Evolutionary conservation across 2,113 vertebrate species (phyloP), one percentile per base, ranked within the genome.

Genomic region (Pristiophorus japonicus): DNA sequence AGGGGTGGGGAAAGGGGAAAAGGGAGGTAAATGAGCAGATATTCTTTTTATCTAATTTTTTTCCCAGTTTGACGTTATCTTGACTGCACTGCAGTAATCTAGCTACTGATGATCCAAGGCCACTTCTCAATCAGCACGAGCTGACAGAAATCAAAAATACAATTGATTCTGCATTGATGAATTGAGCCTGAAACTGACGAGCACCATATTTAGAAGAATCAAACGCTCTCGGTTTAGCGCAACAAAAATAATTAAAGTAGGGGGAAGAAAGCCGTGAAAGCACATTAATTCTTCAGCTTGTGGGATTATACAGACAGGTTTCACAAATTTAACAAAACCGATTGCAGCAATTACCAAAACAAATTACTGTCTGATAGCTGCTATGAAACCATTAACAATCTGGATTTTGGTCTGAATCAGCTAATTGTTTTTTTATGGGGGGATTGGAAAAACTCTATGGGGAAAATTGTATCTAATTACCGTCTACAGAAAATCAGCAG

Each of bases 401-500:
- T 94, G 93, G 93, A 94, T 94, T 94, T 94, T 94, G 66, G 93
- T 94, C 93, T 94, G 93, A 70, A 94, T 94, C 93, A 94, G 93
- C 93, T 94, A 94, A 94, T 94, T 94, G 93, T 94, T 94, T 94
- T 94, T 94, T 94, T 94, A 94, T 94, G 93, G 93, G 66, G 93
- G 51, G 93, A 94, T 45, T 94, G 93, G 65, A 47, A 51, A 94
- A 94, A 94, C 66, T 94, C 93, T 70, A 67, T 94, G 93, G 93
- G 93, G 93, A 94, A 67, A 94, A 94, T 73, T 94, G 65, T 70
- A 51, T 94, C 93, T 94, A 94, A 94, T 94, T 94, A 94, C 93
- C 70, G 93, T 94, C 93, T 94, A 67, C 65, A 94, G 93, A 94
- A 73, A 70, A 67, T 70, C 93, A 51, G 66, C 93, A 94, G 66